Evolutionary conservation across 2,113 vertebrate genomes (phyloP).

Genomic region (Strix aluco): DNA sequence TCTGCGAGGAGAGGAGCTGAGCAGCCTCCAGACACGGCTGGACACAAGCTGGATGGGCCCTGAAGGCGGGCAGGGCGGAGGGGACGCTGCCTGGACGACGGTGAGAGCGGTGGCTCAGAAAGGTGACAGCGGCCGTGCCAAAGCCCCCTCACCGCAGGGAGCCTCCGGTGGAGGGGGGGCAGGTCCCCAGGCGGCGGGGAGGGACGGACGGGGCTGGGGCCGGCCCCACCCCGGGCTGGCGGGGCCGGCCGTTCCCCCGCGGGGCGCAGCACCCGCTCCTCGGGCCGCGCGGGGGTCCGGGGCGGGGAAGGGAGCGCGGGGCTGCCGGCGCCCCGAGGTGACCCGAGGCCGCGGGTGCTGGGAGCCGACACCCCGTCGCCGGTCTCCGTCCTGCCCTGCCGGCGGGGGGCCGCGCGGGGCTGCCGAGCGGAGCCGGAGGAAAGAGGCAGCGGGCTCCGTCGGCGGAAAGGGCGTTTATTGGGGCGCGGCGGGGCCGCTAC

Average conservation of each 20-base stretch:
- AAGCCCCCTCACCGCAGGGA: background rate
- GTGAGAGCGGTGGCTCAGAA: background rate
- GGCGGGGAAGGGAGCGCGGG: background rate
- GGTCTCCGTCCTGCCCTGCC: background rate
- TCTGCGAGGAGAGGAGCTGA: background rate
- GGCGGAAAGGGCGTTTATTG: background rate
- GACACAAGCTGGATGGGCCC: no score
- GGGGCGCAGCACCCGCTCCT: no score
- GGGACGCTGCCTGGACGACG: background rate
- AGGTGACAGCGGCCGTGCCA: background rate
- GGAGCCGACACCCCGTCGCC: background rate
- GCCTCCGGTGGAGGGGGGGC: no score
- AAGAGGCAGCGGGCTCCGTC: background rate
- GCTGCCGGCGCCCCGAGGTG: background rate
- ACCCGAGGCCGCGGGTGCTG: background rate
- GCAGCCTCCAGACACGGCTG: background rate
- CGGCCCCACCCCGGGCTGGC: background rate
- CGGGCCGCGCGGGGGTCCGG: no score
- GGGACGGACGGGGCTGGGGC: no score
- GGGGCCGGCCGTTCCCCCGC: no score
- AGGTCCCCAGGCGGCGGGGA: background rate
- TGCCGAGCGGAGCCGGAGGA: background rate
- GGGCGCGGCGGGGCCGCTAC: slow-evolving; percentile 45
- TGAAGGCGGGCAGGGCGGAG: background rate
- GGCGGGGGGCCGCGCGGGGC: no score